Percentiles rank a stretch among this genome's conserved stretches.
These are phyloP conservation scores for Acleris literana DNA, from an alignment of 2,888 invertebrate species.

Conservation along the genomic window DNA sequence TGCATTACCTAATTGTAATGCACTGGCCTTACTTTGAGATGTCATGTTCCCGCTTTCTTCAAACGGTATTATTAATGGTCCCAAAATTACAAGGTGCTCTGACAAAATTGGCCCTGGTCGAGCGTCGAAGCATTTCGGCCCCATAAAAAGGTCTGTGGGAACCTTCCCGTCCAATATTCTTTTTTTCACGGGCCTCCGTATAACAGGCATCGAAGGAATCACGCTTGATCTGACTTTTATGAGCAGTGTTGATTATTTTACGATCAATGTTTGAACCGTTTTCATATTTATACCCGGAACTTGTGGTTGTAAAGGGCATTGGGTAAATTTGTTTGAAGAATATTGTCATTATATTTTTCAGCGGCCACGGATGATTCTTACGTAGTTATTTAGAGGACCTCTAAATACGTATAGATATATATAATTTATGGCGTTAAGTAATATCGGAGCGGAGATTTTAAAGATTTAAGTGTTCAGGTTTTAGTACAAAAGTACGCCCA, in stretches of 20 bases:
- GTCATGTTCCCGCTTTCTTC: conserved; percentile 63
- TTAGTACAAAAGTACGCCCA: too few species aligned
- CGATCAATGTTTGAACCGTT: conserved; percentile 45
- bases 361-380: too few species aligned
- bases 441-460: too few species aligned
- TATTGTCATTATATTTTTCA: too few species aligned
- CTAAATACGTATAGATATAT: too few species aligned
- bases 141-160: conserved; percentile 72
- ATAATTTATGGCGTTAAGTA: too few species aligned
- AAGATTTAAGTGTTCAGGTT: too few species aligned
- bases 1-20: conserved; percentile 37
- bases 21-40: conserved; percentile 60
- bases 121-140: conserved; percentile 54
- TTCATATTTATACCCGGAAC: conserved; percentile 4
- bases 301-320: neutral
- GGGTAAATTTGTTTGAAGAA: too few species aligned
- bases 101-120: conserved; percentile 67
- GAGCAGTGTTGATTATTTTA: conserved; percentile 55
- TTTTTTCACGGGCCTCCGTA: conserved; percentile 53
- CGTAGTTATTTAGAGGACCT: too few species aligned
- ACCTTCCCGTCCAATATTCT: conserved; percentile 59
- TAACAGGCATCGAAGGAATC: conserved; percentile 55
- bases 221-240: conserved; percentile 58
- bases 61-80: conserved; percentile 68
- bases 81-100: conserved; percentile 74